These are phyloP conservation scores for Crypturellus undulatus DNA, from an alignment of 2,113 vertebrate genomes.

Conservation along the genomic window DNA sequence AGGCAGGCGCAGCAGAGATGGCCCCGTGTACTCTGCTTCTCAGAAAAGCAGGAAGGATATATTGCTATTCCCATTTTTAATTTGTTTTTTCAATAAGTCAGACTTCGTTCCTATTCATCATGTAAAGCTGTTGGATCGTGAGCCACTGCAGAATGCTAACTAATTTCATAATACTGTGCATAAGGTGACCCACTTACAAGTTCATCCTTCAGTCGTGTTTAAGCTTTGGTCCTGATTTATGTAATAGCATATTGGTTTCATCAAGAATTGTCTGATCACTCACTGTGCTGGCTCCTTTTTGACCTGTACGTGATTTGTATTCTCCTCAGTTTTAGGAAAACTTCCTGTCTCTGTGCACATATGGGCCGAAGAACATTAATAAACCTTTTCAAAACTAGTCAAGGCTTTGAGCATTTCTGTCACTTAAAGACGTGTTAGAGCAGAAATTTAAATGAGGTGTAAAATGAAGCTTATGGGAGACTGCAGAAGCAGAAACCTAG, in stretches of 20 bases:
- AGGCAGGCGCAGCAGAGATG: not conserved
- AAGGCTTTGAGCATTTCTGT: not conserved
- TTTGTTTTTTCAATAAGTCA: conserved; percentile 68
- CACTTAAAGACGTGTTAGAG: not conserved
- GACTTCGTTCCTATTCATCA: conserved; percentile 59
- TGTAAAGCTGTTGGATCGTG: conserved; percentile 59
- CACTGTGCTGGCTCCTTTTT: conserved; percentile 36
- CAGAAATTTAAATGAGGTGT: not conserved
- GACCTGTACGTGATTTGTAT: conserved; percentile 62
- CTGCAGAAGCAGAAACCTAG: not conserved
- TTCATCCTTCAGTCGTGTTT: conserved; percentile 66
- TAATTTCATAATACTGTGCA: conserved; percentile 72
- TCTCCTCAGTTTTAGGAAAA: conserved; percentile 26
- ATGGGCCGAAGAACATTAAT: conserved; percentile 12
- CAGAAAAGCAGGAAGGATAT: not conserved
- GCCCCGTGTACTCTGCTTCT: not conserved
- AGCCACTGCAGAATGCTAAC: conserved; percentile 68
- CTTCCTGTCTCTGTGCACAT: conserved; percentile 19
- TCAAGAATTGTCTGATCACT: conserved; percentile 59
- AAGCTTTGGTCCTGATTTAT: conserved; percentile 73
- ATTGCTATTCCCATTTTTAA: conserved; percentile 30
- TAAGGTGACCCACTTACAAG: conserved; percentile 75
- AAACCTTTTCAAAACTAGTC: not conserved
- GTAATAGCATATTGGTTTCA: conserved; percentile 73
- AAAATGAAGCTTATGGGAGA: not conserved